These are phyloP conservation scores for Bucorvus abyssinicus DNA, from an alignment of 2,797 vertebrate genomes.

Conservation along the genomic window DNA sequence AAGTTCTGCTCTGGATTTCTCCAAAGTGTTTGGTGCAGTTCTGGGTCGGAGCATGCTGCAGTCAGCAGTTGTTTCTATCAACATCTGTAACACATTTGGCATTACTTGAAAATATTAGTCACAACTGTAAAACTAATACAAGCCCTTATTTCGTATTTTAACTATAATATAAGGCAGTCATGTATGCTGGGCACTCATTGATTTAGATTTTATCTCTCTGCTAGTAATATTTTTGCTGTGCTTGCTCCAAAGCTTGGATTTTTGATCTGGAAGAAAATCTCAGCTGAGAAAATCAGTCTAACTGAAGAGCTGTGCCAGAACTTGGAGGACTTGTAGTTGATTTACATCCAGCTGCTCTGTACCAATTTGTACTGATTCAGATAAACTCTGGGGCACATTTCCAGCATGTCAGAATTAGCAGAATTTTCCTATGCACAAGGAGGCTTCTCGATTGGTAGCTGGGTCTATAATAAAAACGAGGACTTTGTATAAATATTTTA, in stretches of 20 bases:
- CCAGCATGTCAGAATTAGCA: neutral
- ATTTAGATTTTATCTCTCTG: slow-evolving; percentile 15
- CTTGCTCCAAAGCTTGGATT: neutral
- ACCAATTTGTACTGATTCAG: neutral
- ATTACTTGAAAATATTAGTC: slow-evolving; percentile 54
- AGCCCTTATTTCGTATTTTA: slow-evolving; percentile 19
- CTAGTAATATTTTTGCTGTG: neutral
- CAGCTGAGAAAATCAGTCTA: neutral
- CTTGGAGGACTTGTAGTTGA: neutral
- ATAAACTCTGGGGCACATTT: neutral
- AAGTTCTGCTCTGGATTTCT: slow-evolving; percentile 18
- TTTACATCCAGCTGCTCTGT: neutral
- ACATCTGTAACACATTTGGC: slow-evolving; percentile 62
- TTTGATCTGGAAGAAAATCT: neutral
- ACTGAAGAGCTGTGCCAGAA: neutral
- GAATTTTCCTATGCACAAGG: neutral
- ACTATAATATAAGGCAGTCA: slow-evolving; percentile 27
- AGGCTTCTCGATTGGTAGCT: neutral
- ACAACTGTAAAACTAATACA: slow-evolving; percentile 37
- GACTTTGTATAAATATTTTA: neutral
- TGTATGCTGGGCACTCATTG: neutral
- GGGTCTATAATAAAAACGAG: neutral
- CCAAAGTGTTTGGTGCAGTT: neutral
- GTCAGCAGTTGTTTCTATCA: slow-evolving; percentile 39
- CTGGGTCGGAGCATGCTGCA: neutral